Evolutionary conservation across 2,888 invertebrate species (phyloP).

Genomic region (Nomada ruficornis): DNA sequence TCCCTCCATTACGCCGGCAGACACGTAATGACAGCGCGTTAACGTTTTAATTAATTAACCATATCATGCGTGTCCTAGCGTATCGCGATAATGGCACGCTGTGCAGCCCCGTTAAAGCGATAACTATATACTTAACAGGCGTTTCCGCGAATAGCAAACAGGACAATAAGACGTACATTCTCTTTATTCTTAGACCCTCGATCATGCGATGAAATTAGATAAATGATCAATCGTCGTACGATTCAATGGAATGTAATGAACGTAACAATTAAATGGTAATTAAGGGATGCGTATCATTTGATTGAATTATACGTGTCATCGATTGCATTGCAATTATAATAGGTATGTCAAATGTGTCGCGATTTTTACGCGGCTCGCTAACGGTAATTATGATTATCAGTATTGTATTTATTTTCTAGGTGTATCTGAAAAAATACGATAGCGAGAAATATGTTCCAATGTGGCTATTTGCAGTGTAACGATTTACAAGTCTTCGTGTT

Average conservation of each 20-base stretch:
- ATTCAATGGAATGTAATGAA: background rate
- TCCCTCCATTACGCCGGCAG: slow-evolving; percentile 4
- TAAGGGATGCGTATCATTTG: background rate
- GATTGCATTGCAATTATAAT: background rate
- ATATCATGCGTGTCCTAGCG: slow-evolving; percentile 21
- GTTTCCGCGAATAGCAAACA: slow-evolving; percentile 13
- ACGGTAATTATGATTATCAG: too few relatives aligned
- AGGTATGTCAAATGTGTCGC: background rate
- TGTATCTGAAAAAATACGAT: too few relatives aligned
- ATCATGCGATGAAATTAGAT: slow-evolving; percentile 16
- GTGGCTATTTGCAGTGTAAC: too few relatives aligned
- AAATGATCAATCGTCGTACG: slow-evolving; percentile 1
- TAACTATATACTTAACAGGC: background rate
- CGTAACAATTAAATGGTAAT: background rate
- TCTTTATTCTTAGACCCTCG: background rate
- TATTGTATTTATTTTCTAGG: too few relatives aligned
- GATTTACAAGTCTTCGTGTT: too few relatives aligned
- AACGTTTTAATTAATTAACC: slow-evolving; percentile 42
- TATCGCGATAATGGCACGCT: slow-evolving; percentile 11
- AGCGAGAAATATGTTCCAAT: too few relatives aligned
- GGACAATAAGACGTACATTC: background rate
- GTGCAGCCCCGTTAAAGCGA: slow-evolving; percentile 13
- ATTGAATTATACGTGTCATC: background rate
- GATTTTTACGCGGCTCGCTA: too few relatives aligned
- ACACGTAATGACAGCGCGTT: slow-evolving; percentile 21